Evolutionary conservation across 2,888 invertebrate species (phyloP).

Genomic region (Lumbricus terrestris): DNA sequence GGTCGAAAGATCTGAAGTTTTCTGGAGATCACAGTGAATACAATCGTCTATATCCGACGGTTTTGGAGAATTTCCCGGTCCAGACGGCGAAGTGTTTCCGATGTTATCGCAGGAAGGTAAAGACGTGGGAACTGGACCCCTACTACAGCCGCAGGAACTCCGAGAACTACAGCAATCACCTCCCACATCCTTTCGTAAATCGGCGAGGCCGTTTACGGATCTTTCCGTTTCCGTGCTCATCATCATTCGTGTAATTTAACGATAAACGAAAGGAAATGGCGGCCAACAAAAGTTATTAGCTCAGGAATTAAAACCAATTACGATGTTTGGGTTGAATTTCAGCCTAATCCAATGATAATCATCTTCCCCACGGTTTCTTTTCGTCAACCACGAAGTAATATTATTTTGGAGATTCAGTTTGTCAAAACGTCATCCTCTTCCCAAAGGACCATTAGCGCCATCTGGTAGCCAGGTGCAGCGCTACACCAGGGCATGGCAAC

Average conservation of each 20-base stretch:
- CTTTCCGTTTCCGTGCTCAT: constrained; percentile 16
- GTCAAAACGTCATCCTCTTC: neutral
- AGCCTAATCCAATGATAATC: neutral
- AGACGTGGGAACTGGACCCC: neutral
- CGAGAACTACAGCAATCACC: neutral
- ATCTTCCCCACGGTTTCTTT: neutral
- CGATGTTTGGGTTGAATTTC: neutral
- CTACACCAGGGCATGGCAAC: too few species aligned
- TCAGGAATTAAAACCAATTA: neutral
- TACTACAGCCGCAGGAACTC: neutral
- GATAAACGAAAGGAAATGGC: neutral
- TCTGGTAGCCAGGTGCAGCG: too few species aligned
- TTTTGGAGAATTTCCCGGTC: neutral
- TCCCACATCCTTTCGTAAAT: neutral
- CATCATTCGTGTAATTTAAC: neutral
- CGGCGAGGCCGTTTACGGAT: neutral
- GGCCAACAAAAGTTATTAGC: neutral
- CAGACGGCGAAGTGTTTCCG: neutral
- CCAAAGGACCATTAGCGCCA: neutral
- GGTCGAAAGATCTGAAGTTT: neutral
- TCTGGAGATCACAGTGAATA: neutral
- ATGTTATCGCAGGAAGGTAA: neutral
- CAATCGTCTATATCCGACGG: neutral
- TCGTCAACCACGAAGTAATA: neutral
- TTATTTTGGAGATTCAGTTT: neutral